Base-by-base conservation (phyloP, 2,888 invertebrate species). In the Plebejus anna region DNA sequence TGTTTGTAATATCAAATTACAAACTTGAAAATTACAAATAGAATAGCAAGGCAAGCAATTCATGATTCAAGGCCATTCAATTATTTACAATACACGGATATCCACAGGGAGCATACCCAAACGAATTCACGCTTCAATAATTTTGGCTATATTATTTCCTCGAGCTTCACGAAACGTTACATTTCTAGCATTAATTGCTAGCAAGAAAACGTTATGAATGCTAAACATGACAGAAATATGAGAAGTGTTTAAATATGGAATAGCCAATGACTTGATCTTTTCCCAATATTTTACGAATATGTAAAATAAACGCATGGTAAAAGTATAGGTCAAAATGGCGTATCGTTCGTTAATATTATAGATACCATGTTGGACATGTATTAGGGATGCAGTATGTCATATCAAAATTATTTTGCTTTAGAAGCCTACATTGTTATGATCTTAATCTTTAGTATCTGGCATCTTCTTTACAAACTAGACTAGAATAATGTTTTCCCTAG, bases 1-100 rank as follows among this genome's bases (percentile, higher is more conserved):
- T 55, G 16, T 55, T 55, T 4, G 16, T 55, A 55, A 51, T 61
- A 61, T 61, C 28, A 28, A 28, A 61, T 28, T 28, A 61, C 22
- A 28, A 7, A 61, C 61, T 61, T 28, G 28, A 61, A 61, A 61
- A 28, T 61, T 61, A 28, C 28, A 61, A 61, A 61, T 61, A 61
- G 28, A 61, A 61, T 9, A 61, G 22, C 61, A 11, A 61, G 28
- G 61, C 22, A 28, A 61, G 28, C 61, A 61, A 61, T 61, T 11
- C 22, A 61, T 28, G 28, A 61, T 61, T 61, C 61, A 61, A 61
- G 61, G 61, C 22, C 61, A 61, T 61, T 61, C 61, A 61, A 61
- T 61, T 61, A 61, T 61, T 61, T 61, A 61, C 61, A 61, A 61
- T 61, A 28, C 61, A 61, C 61, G 61, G 11, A 61, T 61, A 59